These are phyloP conservation scores for Drosophila arawakana DNA, from an alignment of 1,140 invertebrate genomes.

Conservation along the genomic window DNA sequence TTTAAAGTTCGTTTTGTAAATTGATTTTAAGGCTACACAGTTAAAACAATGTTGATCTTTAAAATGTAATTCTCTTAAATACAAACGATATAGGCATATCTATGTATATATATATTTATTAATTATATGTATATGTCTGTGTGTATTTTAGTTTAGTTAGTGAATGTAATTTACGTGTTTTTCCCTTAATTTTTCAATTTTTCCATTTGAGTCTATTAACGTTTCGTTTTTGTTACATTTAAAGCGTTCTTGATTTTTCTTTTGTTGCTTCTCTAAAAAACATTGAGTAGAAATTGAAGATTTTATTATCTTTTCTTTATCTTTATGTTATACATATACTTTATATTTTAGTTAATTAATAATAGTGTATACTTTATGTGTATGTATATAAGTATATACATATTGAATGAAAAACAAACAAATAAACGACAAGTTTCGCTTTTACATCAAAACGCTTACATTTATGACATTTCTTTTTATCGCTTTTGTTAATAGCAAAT, in stretches of 20 bases:
- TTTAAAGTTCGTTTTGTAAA: conserved; percentile 46
- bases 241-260: conserved; percentile 78
- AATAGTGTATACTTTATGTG: conserved; percentile 46
- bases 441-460: conserved; percentile 17
- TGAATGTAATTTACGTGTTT: conserved; percentile 28
- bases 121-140: conserved; percentile 20
- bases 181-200: conserved; percentile 29
- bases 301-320: conserved; percentile 14
- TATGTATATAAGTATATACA: conserved; percentile 46
- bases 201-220: conserved; percentile 75
- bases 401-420: conserved; percentile 19
- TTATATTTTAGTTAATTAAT: conserved; percentile 41
- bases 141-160: conserved; percentile 22
- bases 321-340: conserved; percentile 30
- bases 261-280: conserved; percentile 65
- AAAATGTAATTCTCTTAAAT: conserved; percentile 47
- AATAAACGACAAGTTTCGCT: conserved; percentile 39
- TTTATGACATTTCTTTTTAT: conserved; percentile 25
- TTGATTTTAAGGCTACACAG: conserved; percentile 79
- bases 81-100: conserved; percentile 34
- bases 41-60: conserved; percentile 66
- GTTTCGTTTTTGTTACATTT: conserved; percentile 83
- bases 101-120: conserved; percentile 22
- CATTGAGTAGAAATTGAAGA: conserved; percentile 74
- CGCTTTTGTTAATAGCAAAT: conserved; percentile 9